These are phyloP conservation scores for Dicaeum eximium DNA, from an alignment of 2,113 vertebrate genomes.

Conservation along the genomic window DNA sequence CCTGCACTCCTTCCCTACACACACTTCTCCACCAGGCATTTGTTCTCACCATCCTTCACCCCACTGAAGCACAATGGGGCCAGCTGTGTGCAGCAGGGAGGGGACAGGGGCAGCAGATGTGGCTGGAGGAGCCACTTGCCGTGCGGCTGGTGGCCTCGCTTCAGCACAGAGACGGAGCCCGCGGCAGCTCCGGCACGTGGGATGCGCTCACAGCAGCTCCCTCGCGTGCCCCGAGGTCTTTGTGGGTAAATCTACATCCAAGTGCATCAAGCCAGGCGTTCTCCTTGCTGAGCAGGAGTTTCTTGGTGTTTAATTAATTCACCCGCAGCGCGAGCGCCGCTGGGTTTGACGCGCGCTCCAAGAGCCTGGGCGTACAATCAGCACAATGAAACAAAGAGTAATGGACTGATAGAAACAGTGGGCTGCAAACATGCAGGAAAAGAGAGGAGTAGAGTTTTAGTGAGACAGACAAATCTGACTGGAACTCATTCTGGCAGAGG, in stretches of 20 bases:
- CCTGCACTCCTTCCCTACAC: background rate
- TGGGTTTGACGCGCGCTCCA: background rate
- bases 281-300: background rate
- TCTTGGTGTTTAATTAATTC: slow-evolving; percentile 49
- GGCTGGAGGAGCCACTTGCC: background rate
- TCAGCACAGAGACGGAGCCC: background rate
- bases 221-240: background rate
- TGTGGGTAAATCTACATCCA: background rate
- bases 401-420: background rate
- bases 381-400: background rate
- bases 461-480: background rate
- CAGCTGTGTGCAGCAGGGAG: background rate
- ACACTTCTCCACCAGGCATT: background rate
- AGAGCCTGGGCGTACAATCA: background rate
- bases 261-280: background rate
- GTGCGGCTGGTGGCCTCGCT: background rate
- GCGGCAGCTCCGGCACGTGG: background rate
- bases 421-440: background rate
- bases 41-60: background rate
- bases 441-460: background rate
- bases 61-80: background rate
- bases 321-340: background rate
- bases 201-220: background rate
- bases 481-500: background rate
- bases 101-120: slow-evolving; percentile 7